A percentile compares a stretch with the other conserved stretches of the same genome.
Conservation (phyloP, 2,797 vertebrate genomes). For the Spinibarbus caldwelli region DNA sequence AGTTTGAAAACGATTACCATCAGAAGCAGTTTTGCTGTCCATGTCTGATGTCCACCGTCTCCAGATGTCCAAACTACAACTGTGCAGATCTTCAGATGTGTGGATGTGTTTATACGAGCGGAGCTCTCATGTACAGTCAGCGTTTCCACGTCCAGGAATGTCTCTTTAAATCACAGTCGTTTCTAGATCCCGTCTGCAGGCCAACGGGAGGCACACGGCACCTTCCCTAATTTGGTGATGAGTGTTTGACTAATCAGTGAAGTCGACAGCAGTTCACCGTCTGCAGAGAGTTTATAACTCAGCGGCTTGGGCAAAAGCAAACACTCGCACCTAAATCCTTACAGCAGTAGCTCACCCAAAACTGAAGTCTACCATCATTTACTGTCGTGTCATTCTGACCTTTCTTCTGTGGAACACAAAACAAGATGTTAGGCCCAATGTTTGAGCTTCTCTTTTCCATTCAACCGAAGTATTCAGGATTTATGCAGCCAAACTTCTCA, state of each 20-base stretch:
- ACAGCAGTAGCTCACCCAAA: background rate
- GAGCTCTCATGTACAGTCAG: constrained; percentile 8
- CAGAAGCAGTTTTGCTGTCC: constrained; percentile 63
- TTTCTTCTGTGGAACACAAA: background rate
- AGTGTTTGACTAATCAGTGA: constrained; percentile 70
- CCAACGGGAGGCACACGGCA: too few relatives aligned
- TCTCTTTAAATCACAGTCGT: constrained; percentile 59
- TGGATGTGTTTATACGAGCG: constrained; percentile 36
- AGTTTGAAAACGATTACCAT: constrained; percentile 76
- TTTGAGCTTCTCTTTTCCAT: background rate
- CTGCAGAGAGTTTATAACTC: constrained; percentile 45
- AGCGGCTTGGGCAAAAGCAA: too few relatives aligned
- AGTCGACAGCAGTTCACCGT: constrained; percentile 72
- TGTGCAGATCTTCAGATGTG: constrained; percentile 20
- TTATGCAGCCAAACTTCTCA: background rate
- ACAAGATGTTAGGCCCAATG: background rate
- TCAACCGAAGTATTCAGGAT: background rate
- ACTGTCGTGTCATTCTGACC: background rate
- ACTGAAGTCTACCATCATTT: background rate
- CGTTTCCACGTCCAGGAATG: background rate
- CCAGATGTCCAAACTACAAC: background rate
- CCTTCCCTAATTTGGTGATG: constrained; percentile 73
- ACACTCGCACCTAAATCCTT: too few relatives aligned
- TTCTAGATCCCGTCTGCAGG: constrained; percentile 59
- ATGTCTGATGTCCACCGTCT: constrained; percentile 46